A percentile compares a stretch with the other conserved stretches of the same genome.
phyloP scores from a whole-genome alignment of 1,140 invertebrate species.

The Leptonema lineaticorne region DNA sequence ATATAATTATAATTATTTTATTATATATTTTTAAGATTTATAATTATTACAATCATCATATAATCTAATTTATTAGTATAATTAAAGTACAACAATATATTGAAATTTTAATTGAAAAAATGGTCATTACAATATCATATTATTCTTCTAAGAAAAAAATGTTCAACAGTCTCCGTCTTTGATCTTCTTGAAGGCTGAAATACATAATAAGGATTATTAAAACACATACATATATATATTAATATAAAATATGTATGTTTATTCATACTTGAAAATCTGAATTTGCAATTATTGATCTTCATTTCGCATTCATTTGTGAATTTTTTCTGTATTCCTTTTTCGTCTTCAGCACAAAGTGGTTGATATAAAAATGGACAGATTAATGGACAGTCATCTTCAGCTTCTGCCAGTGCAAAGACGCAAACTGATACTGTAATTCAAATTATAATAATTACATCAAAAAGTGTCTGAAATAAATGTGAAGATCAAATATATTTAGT shows the following conservation, averaged over 20 bases:
- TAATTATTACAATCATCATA: too few species aligned
- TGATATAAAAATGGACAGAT: slow-evolving; percentile 10
- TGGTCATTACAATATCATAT: too few species aligned
- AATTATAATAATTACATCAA: background rate
- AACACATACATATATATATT: background rate
- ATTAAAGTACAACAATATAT: too few species aligned
- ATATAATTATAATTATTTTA: too few species aligned
- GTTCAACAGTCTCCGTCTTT: background rate
- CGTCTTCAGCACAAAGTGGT: background rate
- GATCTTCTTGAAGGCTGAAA: background rate
- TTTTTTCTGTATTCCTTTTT: background rate
- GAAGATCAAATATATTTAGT: background rate
- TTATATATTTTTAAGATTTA: too few species aligned
- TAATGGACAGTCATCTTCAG: slow-evolving; percentile 8
- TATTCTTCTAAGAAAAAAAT: too few species aligned
- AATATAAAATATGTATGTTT: background rate
- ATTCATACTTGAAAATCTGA: background rate
- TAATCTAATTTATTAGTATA: too few species aligned
- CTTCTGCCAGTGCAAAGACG: background rate
- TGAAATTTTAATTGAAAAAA: too few species aligned
- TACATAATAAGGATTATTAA: background rate
- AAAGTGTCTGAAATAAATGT: background rate
- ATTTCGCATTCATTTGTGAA: slow-evolving; percentile 6
- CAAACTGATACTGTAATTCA: background rate
- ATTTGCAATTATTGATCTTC: slow-evolving; percentile 1